These are phyloP conservation scores for Oxygymnocypris stewartii DNA, from an alignment of 2,113 vertebrate genomes.

Conservation along the genomic window DNA sequence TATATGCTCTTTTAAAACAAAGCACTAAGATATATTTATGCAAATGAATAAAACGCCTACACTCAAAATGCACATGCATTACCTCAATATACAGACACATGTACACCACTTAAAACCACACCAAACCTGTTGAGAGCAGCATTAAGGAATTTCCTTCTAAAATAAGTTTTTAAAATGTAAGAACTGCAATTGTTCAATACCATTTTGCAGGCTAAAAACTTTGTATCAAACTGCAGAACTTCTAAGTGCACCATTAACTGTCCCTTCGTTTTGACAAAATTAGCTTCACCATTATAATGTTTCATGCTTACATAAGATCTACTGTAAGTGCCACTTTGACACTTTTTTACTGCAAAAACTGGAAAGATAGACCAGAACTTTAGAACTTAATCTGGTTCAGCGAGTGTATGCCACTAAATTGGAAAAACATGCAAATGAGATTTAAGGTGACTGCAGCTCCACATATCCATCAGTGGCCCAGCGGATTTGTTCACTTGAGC, in stretches of 20 bases:
- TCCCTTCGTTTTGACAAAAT: background rate
- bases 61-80: background rate
- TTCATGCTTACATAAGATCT: background rate
- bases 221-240: background rate
- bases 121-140: background rate
- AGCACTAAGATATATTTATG: slow-evolving; percentile 30
- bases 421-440: no score
- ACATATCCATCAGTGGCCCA: background rate
- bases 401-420: no score
- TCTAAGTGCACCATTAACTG: background rate
- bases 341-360: background rate
- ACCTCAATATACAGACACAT: background rate
- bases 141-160: background rate
- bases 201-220: background rate
- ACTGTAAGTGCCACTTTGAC: background rate
- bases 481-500: background rate
- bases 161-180: background rate
- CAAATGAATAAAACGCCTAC: slow-evolving; percentile 34
- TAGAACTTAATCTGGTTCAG: background rate
- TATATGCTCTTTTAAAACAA: slow-evolving; percentile 20
- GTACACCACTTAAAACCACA: background rate
- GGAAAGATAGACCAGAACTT: background rate
- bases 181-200: background rate
- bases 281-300: background rate
- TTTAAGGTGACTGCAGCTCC: background rate